Base-by-base conservation (phyloP, 2,113 vertebrate species). In the Formicarius rufipectus region DNA sequence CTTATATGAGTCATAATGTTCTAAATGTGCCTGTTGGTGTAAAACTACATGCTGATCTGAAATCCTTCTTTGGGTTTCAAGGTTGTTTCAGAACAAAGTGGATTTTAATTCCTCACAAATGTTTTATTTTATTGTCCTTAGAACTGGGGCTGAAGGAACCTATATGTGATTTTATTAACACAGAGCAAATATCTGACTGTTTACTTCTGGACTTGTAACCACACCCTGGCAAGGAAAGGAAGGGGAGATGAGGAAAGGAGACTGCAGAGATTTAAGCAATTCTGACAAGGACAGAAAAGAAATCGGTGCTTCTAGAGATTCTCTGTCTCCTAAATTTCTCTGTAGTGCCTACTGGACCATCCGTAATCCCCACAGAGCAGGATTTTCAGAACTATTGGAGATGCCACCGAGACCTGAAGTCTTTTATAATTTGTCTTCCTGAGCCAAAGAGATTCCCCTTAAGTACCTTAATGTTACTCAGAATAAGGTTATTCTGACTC, bases 11-110 rank as follows among this genome's bases (percentile, higher is more conserved):
- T 97, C 94, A 95, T 93, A 95, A 90, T 76, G 93, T 97, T 96
- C 96, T 94, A 94, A 97, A 97, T 93, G 91, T 96, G 93, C 93
- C 39, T 90, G 88, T 93, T 40, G 35, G 96, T 94, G 88, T 97
- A 95, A 96, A 96, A 81, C 92, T 93, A 80, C 73, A 96, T 44
- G 81, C 66, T 10, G 1, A 95, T 89, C 89, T 94, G 92, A 96
- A 97, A 97, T 80, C 50, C 73, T 92, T 96, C 90, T 59, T 87
- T 24, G 35, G 27, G 58, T 91, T 96, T 88, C 77, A 91, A 92
- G 93, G 92, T 89, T 96, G 72, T 89, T 95, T 92, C 66, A 89
- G 93, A 96, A 92, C 73, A 92, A 94, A 94, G 73, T 69, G 60
- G 31, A 83, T 93, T 91, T 86, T 82, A 94, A 82, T 96, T 96